Evolutionary conservation across 2,113 vertebrate species (phyloP).

Genomic region (Daphoenositta chrysoptera): DNA sequence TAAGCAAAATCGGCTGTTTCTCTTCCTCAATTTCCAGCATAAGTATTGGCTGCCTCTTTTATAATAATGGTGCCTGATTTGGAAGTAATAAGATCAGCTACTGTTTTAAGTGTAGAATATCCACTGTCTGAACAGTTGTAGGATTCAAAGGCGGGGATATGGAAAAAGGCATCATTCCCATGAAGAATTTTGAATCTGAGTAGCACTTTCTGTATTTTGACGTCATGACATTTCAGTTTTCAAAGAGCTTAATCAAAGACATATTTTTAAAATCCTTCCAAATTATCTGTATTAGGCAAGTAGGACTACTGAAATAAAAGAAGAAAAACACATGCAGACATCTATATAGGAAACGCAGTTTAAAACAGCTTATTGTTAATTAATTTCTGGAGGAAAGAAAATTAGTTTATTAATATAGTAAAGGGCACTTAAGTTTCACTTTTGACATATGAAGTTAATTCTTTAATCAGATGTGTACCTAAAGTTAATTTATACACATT

Average conservation of each 20-base stretch:
- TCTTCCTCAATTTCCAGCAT: background rate
- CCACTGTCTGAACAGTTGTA: background rate
- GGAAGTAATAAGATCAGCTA: background rate
- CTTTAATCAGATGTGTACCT: background rate
- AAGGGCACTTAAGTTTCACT: conserved; percentile 23
- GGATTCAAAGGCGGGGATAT: conserved; percentile 1
- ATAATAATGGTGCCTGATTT: background rate
- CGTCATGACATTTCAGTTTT: conserved; percentile 51
- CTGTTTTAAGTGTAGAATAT: background rate
- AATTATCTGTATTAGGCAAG: background rate
- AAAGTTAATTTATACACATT: background rate
- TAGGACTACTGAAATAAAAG: background rate
- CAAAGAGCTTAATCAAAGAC: conserved; percentile 28
- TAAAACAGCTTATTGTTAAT: conserved; percentile 29
- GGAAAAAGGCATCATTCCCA: background rate
- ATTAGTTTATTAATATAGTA: conserved; percentile 5
- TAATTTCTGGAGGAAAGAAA: conserved; percentile 36
- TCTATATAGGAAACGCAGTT: conserved; percentile 3
- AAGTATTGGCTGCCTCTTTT: background rate
- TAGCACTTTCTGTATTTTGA: conserved; percentile 41
- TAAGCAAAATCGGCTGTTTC: background rate
- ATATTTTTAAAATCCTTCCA: conserved; percentile 41
- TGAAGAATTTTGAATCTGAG: conserved; percentile 27
- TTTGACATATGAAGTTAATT: conserved; percentile 21
- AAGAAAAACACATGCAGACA: conserved; percentile 3